Evolutionary conservation across 2,888 invertebrate species (phyloP), one percentile per base, ranked within the genome.

Genomic region (Leptopilina myrica): DNA sequence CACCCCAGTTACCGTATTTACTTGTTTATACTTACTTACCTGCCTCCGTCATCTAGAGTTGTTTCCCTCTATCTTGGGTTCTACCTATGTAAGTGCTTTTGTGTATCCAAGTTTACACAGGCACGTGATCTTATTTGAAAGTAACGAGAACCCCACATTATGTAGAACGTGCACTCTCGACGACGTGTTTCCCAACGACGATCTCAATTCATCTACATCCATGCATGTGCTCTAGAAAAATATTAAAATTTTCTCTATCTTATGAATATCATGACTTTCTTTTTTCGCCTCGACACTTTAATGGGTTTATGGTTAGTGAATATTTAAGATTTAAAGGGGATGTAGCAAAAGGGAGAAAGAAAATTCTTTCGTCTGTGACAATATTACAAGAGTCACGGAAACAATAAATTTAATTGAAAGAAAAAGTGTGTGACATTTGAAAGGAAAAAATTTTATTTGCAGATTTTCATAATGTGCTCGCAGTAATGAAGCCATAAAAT

Each of bases 111-210:
- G 73, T 73, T 73, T 73, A 53, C 56, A 73, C 33, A 73, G 73
- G 73, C 56, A 73, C 73, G 73, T 73, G 73, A 73, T 73, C 73
- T 73, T 73, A 73, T 73, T 73, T 56, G 73, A 73, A 56, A 73
- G 73, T 73, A 73, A 73, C 73, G 56, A 73, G 73, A 73, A 73
- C 56, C 73, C 69, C 69, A 69, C 69, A 69, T 69, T 69, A 69
- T 69, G 33, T 69, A 69, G 73, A 56, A 56, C 56, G 56, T 73
- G 73, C 56, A 56, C 73, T 56, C 73, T 56, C 56, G 73, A 56
- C 73, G 56, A 53, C 56, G n/a, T 53, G 56, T 73, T 73, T 26
- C 73, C 14, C 73, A 33, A 73, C 73, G 33, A 56, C 73, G 56
- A 73, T 73, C 56, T 73, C 56, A 56, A 73, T 73, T 73, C 73